Evolutionary conservation across 2,797 vertebrate species (phyloP).

Genomic region (Nyctibius grandis): DNA sequence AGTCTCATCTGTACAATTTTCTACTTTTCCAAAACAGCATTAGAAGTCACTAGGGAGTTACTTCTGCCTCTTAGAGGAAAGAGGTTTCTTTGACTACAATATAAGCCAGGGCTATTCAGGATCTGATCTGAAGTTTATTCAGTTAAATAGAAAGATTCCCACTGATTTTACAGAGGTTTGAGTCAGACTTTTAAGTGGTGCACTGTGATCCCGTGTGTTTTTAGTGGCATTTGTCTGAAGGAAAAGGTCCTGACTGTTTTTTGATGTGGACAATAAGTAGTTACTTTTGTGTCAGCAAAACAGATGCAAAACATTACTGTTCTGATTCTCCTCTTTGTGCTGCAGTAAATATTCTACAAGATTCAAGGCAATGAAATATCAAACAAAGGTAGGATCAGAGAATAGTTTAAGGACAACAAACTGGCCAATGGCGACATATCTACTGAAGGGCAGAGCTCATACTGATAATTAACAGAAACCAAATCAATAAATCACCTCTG

Average conservation of each 20-base stretch:
- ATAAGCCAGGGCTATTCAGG: background rate
- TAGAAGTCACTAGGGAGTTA: constrained; percentile 10
- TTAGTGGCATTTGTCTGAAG: background rate
- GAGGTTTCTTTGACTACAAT: background rate
- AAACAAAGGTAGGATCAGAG: background rate
- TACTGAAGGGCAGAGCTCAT: background rate
- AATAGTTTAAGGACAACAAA: background rate
- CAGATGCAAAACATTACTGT: background rate
- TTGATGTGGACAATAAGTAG: background rate
- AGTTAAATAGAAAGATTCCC: background rate
- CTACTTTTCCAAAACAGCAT: constrained; percentile 1
- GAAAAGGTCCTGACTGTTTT: background rate
- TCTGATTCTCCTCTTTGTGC: background rate
- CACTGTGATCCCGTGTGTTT: background rate
- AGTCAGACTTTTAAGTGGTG: background rate
- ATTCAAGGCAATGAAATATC: background rate
- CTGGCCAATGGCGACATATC: background rate
- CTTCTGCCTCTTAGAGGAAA: background rate
- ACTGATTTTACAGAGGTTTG: background rate
- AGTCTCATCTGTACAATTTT: background rate
- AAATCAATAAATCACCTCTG: constrained; percentile 15
- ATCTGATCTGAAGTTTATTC: background rate
- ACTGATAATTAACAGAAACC: constrained; percentile 29
- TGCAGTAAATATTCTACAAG: background rate
- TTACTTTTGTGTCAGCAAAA: background rate